Base-by-base conservation (phyloP, 2,797 vertebrate genomes). In the Lepus oiostolus region DNA sequence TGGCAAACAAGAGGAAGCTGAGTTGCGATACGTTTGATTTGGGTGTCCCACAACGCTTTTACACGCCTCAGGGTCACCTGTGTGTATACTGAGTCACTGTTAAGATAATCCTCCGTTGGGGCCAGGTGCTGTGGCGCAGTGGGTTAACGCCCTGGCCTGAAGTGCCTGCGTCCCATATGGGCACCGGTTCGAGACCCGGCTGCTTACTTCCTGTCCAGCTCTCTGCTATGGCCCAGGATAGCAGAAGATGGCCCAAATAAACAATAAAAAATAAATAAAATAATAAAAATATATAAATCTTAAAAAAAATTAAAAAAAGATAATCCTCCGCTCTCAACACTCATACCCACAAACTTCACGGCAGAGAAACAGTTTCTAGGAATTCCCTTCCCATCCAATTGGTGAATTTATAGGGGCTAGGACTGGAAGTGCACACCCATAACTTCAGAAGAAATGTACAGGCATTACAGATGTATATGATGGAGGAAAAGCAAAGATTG, bases 261-360 rank as follows among this genome's bases (percentile, higher is more conserved):
- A 35, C 4, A 35, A 35, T 35, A 35, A 35, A 35, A 35, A 35
- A 4, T 35, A 35, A 35, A 35, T 35, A 35, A 35, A 35, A 35
- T 35, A 35, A 35, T 35, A 35, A 35, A 35, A 35, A 35, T 35
- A 35, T 4, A 35, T 35, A 35, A 35, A 35, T 35, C 35, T 35
- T 35, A 0, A 4, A 35, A 35, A 35, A 35, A 35, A 35, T 35
- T 4, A 35, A 35, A 35, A 35, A 35, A 65, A 4, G 88, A 4
- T n/a, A 0, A 1, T 3, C 17, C 0, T 2, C 2, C 47, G 0
- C 22, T 3, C 67, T 26, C 32, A 80, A 38, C 50, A 14, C 17
- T 17, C 5, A 28, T 32, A 7, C 63, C 11, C 65, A n/a, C 71
- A 58, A 58, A 4, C 24, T 67, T 77, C 50, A 79, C 1, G 12